phyloP scores from a whole-genome alignment of 2,888 invertebrate species.

The Celastrina argiolus region DNA sequence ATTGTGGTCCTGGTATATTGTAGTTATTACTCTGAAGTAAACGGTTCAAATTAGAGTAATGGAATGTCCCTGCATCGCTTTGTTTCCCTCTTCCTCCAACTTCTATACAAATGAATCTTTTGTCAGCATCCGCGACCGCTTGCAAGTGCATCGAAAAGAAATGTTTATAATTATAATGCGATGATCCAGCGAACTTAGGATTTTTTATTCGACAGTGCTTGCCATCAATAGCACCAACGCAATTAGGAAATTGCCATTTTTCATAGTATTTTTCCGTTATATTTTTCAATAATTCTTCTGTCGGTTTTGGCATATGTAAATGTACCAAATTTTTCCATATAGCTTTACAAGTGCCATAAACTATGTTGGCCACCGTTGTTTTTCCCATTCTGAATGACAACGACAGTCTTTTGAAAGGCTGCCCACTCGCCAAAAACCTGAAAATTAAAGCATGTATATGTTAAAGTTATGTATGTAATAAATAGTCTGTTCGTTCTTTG shows the following conservation, averaged over 20 bases:
- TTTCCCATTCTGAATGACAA: constrained; percentile 31
- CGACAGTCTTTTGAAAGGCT: constrained; percentile 30
- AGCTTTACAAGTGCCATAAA: constrained; percentile 29
- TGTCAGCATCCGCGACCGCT: constrained; percentile 34
- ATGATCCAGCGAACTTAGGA: constrained; percentile 24
- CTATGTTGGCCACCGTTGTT: constrained; percentile 30
- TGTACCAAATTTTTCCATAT: constrained; percentile 33
- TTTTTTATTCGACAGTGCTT: constrained; percentile 34
- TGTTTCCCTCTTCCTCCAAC: constrained; percentile 34
- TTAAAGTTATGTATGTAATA: constrained; percentile 28
- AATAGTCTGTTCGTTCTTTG: constrained; percentile 22
- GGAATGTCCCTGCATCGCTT: constrained; percentile 35
- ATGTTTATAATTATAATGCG: constrained; percentile 31
- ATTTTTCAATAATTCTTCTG: constrained; percentile 31
- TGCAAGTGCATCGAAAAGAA: constrained; percentile 32
- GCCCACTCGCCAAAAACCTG: constrained; percentile 32
- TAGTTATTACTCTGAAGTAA: constrained; percentile 27
- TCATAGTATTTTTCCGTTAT: constrained; percentile 29
- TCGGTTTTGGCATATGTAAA: constrained; percentile 32
- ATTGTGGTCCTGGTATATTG: constrained; percentile 26
- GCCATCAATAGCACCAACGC: constrained; percentile 29
- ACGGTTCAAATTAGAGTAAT: constrained; percentile 33
- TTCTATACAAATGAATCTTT: constrained; percentile 30
- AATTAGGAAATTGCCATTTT: constrained; percentile 37
- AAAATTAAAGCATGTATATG: constrained; percentile 29